Base-by-base conservation (phyloP, 2,888 invertebrate genomes). In the Lithosia quadra region DNA sequence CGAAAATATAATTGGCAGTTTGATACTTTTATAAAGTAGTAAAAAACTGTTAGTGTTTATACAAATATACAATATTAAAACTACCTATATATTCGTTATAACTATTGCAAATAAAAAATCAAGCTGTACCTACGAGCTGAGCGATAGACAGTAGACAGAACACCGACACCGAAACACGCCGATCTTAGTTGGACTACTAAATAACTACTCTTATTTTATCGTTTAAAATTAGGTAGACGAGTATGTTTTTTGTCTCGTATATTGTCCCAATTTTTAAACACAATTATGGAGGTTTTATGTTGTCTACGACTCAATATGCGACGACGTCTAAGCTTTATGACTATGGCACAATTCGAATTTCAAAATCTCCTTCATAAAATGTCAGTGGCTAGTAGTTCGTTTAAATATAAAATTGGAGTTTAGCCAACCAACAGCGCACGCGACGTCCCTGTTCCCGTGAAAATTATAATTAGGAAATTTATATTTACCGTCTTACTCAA, bases 391-490 rank as follows among this genome's bases (percentile, higher is more conserved):
- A 81, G 81, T 79, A 84, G 88, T 86, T 77, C 81, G 86, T 87
- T 89, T 91, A 92, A 88, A 91, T 91, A 90, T 92, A 92, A 90
- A 84, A 76, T 86, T 92, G 92, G 92, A 91, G 84, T 73, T 77
- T 71, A 78, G 92, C 92, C 92, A 92, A 89, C 77, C 81, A 81
- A 79, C 85, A 84, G 81, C 85, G 81, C 81, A 85, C 84, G 88
- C 90, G 90, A 84, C 86, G 86, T 83, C 83, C 77, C 81, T 82
- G 88, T 91, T 92, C 90, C 88, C 90, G 88, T 90, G 89, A 90
- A 92, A 89, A 92, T 91, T 92, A 93, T 91, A 91, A 92, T 93
- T 92, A 92, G 91, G 90, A 89, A 90, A 91, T 89, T 86, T 91
- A 91, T 89, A 90, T 91, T 86, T 88, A 85, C 87, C 77, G 71